Evolutionary conservation across 92 coral and sea anemone species (phyloP), one percentile per base, ranked within the genome.

Genomic region (Phymanthus crucifer): DNA sequence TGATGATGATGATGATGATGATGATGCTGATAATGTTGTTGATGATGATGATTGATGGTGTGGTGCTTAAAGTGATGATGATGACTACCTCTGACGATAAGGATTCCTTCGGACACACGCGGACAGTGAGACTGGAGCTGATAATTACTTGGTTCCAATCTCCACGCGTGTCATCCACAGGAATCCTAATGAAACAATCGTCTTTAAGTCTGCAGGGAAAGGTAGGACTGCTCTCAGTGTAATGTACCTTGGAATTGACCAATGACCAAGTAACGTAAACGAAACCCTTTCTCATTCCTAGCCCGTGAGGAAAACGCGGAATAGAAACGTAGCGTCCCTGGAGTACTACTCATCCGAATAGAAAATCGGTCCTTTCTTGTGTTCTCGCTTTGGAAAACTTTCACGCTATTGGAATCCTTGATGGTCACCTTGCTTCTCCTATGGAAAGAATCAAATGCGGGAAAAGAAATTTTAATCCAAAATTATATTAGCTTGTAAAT

Each of bases 301-400:
- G 17, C 23, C 16, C 17, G 35, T 61, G 35, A 26, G 17, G 68
- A 61, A 29, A 61, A 61, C 34, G 27, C 11, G 29, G 33, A 61
- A 61, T 61, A 61, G 68, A 24, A 61, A 61, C 68, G 68, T 18
- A 61, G 68, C 26, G 36, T 61, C 29, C 68, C 68, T n/a, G 68
- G 68, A 61, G 2, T 27, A 4, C 29, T 61, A 12, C 4, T 27
- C 29, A 61, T 61, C 36, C 68, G 16, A 61, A 29, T 11, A 24
- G 68, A 27, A 24, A 61, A 26, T 0, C 14, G 32, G 4, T 6
- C 34, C 36, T 10, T 27, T 27, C 14, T 61, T 2, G 68, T 12
- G 34, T 61, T 61, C 68, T 61, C 68, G 68, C 27, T 11, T 12
- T 29, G 32, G 29, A 61, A n/a, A 7, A 61, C 12, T 61, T 24